Evolutionary conservation across 2,888 invertebrate genomes (phyloP), one percentile per base, ranked within the genome.

Genomic region (Melanargia galathea): DNA sequence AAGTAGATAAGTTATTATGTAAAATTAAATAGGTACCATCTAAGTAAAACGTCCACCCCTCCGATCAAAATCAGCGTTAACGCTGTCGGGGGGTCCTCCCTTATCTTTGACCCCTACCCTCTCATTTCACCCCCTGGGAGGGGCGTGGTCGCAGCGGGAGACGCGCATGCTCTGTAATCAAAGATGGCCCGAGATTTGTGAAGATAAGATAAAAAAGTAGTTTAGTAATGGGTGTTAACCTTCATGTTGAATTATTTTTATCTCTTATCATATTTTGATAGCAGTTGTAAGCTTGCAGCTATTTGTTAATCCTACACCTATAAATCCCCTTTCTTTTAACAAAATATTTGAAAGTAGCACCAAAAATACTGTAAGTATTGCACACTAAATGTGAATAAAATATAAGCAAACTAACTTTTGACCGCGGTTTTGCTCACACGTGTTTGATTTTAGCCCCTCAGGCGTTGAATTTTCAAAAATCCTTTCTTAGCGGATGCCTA

Each of bases 101-200:
- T 63, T 70, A 63, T 72, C 70, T 67, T 65, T 60, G 55, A 66
- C 62, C 60, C 64, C 70, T 70, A 72, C 74, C 77, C 78, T 73
- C 74, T 71, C 73, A 74, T 75, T 76, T 71, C 72, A 68, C 72
- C 75, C 76, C 75, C 75, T 71, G 74, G 70, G 68, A 62, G 71
- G 75, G 77, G 83, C 86, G 86, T 82, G 84, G 79, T 81, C 83
- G 20, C 84, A 64, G 77, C 80, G 72, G 85, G 79, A 79, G 82
- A 65, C 81, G 85, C 89, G 88, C 89, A 84, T 86, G 90, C 77
- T 75, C 89, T 82, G 75, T 87, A 76, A 87, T 85, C 82, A 80
- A 89, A 88, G 82, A 88, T 90, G 88, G 87, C 84, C 75, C 77
- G 72, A 66, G 64, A 68, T 60, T 51, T 22, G 22, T 38, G 7